A percentile compares a stretch with the other conserved stretches of the same genome.
Conservation (phyloP, 2,888 invertebrate species). For the Noctua janthe region DNA sequence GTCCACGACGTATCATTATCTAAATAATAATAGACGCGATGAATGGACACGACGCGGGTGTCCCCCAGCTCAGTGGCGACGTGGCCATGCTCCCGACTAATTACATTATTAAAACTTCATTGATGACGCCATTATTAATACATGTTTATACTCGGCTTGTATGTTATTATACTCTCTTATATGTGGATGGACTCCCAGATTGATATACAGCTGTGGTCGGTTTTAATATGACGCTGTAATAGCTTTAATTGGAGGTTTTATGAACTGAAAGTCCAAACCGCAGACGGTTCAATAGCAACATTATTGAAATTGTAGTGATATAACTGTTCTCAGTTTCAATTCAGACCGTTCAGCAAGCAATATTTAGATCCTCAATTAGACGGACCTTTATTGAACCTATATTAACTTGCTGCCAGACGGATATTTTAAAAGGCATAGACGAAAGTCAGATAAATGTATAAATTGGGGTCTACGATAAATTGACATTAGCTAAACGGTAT, state of each 20-base stretch:
- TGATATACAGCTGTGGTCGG: conserved; percentile 27
- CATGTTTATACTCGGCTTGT: conserved; percentile 33
- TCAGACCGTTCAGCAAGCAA: conserved; percentile 11
- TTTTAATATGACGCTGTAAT: conserved; percentile 30
- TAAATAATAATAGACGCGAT: conserved; percentile 59
- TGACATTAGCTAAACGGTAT: conserved; percentile 31
- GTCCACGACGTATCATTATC: conserved; percentile 62
- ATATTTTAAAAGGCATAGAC: conserved; percentile 45
- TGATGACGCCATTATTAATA: conserved; percentile 42
- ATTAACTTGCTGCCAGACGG: conserved; percentile 37
- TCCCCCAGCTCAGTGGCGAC: conserved; percentile 37
- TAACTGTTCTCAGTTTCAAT: conserved; percentile 27
- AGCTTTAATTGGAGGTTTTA: conserved; percentile 35
- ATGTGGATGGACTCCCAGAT: background rate
- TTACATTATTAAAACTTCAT: conserved; percentile 63
- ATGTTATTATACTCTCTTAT: conserved; percentile 11
- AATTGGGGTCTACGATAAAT: conserved; percentile 49
- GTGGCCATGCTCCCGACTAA: conserved; percentile 46
- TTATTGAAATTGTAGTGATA: conserved; percentile 23
- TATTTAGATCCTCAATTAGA: conserved; percentile 39
- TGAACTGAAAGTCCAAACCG: conserved; percentile 6
- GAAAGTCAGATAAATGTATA: conserved; percentile 44
- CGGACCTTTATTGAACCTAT: conserved; percentile 25
- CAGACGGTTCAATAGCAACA: conserved; percentile 24
- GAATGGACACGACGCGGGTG: conserved; percentile 58